phyloP scores from a whole-genome alignment of 1,140 invertebrate genomes.

The Teleogryllus occipitalis region DNA sequence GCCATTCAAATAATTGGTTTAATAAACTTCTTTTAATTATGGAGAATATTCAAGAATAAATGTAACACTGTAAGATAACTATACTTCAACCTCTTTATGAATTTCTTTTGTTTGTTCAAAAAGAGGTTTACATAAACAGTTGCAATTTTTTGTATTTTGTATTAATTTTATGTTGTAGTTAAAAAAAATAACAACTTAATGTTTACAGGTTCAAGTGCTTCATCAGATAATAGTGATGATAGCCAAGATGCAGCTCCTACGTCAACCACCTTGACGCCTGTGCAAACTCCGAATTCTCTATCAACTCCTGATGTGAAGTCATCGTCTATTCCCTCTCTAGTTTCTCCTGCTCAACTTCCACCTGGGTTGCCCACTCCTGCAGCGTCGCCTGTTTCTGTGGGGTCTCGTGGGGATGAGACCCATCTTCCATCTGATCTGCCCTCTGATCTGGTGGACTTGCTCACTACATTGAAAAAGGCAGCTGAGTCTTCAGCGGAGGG shows the following conservation, averaged over 20 bases:
- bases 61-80: too few relatives aligned
- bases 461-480: constrained; percentile 48
- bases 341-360: background rate
- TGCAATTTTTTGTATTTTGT: background rate
- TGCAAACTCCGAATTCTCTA: too few relatives aligned
- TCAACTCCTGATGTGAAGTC: too few relatives aligned
- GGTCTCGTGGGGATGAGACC: constrained; percentile 32
- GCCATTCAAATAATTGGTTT: background rate
- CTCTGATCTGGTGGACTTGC: constrained; percentile 43
- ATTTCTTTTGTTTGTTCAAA: too few relatives aligned
- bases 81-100: too few relatives aligned
- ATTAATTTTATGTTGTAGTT: too few relatives aligned
- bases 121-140: background rate
- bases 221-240: background rate
- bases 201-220: background rate
- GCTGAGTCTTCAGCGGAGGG: constrained; percentile 46
- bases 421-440: constrained; percentile 50
- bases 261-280: background rate
- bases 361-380: constrained; percentile 26
- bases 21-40: too few relatives aligned
- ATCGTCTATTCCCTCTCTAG: background rate
- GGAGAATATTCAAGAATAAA: too few relatives aligned
- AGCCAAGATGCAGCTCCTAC: background rate
- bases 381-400: constrained; percentile 31
- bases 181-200: background rate